Conservation (phyloP, 53 echinoderm and acorn worm species). For the Stichopus horrens region DNA sequence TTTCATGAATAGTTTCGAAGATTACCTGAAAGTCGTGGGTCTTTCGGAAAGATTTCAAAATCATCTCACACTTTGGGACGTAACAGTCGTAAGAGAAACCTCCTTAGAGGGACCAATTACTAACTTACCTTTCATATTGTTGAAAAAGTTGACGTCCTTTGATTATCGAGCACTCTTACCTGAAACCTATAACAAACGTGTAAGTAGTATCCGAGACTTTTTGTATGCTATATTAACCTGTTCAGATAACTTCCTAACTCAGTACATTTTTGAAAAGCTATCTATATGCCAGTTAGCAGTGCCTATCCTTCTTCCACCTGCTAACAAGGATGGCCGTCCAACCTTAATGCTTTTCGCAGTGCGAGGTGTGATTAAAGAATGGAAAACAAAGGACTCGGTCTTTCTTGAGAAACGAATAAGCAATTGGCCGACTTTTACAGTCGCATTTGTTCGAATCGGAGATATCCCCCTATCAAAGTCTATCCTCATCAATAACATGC, state of each 20-base stretch:
- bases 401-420: slow-evolving; percentile 27
- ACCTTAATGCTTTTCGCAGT: slow-evolving; percentile 11
- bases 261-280: slow-evolving; percentile 39
- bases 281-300: slow-evolving; percentile 41
- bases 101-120: background rate
- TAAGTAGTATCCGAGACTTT: slow-evolving; percentile 15
- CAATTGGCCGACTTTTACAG: slow-evolving; percentile 7
- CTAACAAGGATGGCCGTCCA: background rate
- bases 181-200: slow-evolving; percentile 6
- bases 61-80: slow-evolving; percentile 16
- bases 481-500: slow-evolving; percentile 27
- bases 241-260: slow-evolving; percentile 38
- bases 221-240: slow-evolving; percentile 32
- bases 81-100: background rate
- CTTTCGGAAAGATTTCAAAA: background rate
- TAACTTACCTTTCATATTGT: slow-evolving; percentile 27
- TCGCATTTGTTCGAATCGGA: slow-evolving; percentile 25
- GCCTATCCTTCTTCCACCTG: slow-evolving; percentile 28
- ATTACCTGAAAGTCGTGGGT: slow-evolving; percentile 13
- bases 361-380: slow-evolving; percentile 32
- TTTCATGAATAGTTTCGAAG: background rate
- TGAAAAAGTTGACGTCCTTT: slow-evolving; percentile 11
- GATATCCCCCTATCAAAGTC: slow-evolving; percentile 16
- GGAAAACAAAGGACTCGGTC: slow-evolving; percentile 27
- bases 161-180: slow-evolving; percentile 22